Percentiles rank a stretch among this genome's conserved stretches.
Conservation (phyloP, 2,113 vertebrate species). For the Coturnix japonica region DNA sequence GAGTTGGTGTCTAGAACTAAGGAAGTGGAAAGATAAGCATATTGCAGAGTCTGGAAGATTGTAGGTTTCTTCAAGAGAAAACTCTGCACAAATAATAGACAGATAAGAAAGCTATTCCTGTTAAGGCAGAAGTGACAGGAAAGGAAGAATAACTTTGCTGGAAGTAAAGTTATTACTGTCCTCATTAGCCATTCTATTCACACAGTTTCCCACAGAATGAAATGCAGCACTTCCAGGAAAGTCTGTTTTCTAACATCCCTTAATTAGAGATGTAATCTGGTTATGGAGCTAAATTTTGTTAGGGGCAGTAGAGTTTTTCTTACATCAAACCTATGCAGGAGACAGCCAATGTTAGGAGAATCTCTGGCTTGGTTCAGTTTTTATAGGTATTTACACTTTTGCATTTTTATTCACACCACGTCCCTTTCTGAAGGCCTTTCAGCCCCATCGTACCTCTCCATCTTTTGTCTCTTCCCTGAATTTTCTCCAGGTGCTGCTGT, state of each 20-base stretch:
- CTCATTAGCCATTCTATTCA: conserved; percentile 30
- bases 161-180: conserved; percentile 9
- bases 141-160: conserved; percentile 39
- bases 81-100: neutral
- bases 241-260: neutral
- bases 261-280: conserved; percentile 35
- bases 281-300: conserved; percentile 28
- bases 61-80: conserved; percentile 7
- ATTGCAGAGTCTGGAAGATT: neutral
- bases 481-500: conserved; percentile 23
- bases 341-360: neutral
- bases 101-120: conserved; percentile 42
- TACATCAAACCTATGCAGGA: neutral
- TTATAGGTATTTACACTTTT: neutral
- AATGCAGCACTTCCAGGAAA: conserved; percentile 6
- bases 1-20: neutral
- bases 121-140: conserved; percentile 31
- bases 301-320: neutral
- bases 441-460: neutral
- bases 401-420: neutral
- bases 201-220: neutral
- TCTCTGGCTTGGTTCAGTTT: neutral
- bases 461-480: conserved; percentile 25
- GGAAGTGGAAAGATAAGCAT: neutral
- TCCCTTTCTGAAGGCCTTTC: conserved; percentile 17